Evolutionary conservation across 92 coral and sea anemone species (phyloP), one percentile per base, ranked within the genome.

Genomic region (Desmophyllum pertusum): DNA sequence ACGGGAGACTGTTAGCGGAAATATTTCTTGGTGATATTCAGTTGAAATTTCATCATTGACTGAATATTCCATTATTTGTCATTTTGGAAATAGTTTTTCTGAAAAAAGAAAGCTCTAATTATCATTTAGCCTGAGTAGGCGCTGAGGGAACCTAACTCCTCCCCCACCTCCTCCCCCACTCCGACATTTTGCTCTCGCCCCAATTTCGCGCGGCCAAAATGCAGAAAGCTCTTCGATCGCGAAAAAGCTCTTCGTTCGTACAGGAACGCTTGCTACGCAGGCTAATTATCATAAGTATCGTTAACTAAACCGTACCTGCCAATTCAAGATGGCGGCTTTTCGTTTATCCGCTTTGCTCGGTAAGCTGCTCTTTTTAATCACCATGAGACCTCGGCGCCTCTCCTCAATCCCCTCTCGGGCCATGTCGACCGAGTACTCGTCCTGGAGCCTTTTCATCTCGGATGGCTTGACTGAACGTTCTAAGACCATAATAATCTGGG

Each of bases 401-500:
- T 77, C 81, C 36, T 81, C 59, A 39, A 38, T 69, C 3, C 80
- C 90, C 10, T 88, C 86, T 7, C 53, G 42, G n/a, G 85, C 90
- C 92, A 94, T 74, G 45, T 87, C 79, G 77, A 94, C 95, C 23
- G 98, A 94, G 81, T 94, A 92, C 69, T 89, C 92, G 68, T 94
- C 98, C 61, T 94, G 98, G 69, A 86, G 81, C 70, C 70, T 94
- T 88, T 86, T 94, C 48, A 92, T 73, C 23, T 88, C 82, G 1
- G 83, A 68, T 23, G 93, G 98, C 17, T 89, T 81, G 23, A 94
- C 85, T 14, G 95, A 91, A 10, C 91, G 80, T 84, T 94, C 95
- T 30, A 94, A 88, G 25, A 94, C 98, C 77, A 94, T 84, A 14
- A 94, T 92, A 43, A 94, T 94, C 75, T 94, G 96, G 9, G 98